These are phyloP conservation scores for Gila robusta DNA, from an alignment of 2,797 vertebrate genomes.

Conservation along the genomic window DNA sequence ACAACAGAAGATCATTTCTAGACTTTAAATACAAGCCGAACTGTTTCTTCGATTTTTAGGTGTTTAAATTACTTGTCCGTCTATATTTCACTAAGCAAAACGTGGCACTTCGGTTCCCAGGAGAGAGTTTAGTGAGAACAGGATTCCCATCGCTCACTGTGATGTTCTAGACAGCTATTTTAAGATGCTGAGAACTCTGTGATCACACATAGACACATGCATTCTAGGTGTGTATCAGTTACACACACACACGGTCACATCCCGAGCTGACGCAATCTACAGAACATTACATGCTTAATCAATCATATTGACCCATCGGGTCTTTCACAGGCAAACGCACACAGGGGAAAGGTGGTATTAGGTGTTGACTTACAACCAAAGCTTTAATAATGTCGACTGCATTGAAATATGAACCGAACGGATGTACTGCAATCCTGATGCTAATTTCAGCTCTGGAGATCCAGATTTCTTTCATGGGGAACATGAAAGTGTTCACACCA, in stretches of 20 bases:
- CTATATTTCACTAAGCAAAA: not conserved
- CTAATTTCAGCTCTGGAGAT: constrained; percentile 34
- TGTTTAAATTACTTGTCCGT: not conserved
- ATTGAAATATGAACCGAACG: constrained; percentile 24
- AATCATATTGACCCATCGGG: not conserved
- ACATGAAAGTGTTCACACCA: not conserved
- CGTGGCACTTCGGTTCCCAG: not conserved
- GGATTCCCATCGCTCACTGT: constrained; percentile 4
- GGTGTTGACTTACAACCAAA: constrained; percentile 30
- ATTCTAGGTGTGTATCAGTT: constrained; percentile 41
- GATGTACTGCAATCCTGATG: constrained; percentile 13
- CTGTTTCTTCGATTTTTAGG: not conserved
- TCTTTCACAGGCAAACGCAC: not conserved
- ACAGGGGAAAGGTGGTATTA: not conserved
- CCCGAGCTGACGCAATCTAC: not conserved
- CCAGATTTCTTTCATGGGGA: not conserved
- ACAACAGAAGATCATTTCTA: not conserved
- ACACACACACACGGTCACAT: constrained; percentile 14
- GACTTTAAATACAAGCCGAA: not conserved
- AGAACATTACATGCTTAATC: not conserved
- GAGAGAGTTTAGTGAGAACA: constrained; percentile 21
- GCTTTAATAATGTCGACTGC: constrained; percentile 9
- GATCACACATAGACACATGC: constrained; percentile 26
- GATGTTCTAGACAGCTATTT: constrained; percentile 30
- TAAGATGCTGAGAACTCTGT: not conserved